Base-by-base conservation (phyloP, 2,888 invertebrate genomes). In the Drosophila nigricruria region DNA sequence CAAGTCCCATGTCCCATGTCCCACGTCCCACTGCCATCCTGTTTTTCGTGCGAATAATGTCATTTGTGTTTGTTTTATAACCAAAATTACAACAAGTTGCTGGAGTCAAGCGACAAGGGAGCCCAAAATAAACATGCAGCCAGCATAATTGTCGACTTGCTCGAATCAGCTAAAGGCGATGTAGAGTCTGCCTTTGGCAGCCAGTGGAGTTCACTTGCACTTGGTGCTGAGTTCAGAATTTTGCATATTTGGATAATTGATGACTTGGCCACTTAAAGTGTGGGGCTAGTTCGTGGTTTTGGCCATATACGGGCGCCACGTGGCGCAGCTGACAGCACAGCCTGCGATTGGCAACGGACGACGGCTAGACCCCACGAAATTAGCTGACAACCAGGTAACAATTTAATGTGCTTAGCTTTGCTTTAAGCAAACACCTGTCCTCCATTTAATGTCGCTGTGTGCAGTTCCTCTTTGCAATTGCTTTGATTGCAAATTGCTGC, bases 41-140 rank as follows among this genome's bases (percentile, higher is more conserved):
- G 88, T 71, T 87, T 87, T 75, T 89, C 89, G 82, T 87, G 85
- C 79, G 85, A 89, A 85, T 89, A 89, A 87, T 89, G 85, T 89
- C 88, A 82, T 84, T 88, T 89, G 89, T 85, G 80, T 86, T 86
- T 88, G 86, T 86, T 86, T 86, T 89, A 88, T 89, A 86, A 86
- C 75, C 80, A 73, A 82, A 77, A 78, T 81, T 79, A 89, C 80
- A 80, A 82, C 88, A 77, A 87, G 73, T 85, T 76, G 71, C 69
- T 73, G 64, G 64, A 73, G 65, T 43, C 60, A 49, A 54, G 53
- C 58, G 64, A 71, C 77, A 75, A 67, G 65, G 43, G 66, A 43
- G 50, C 36, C 53, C 49, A 57, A 68, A 77, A 73, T 66, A 70
- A 75, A 77, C 68, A 77, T 66, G 72, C 66, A 68, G 27, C 65